Evolutionary conservation across 2,888 invertebrate genomes (phyloP).

Genomic region (Nephrocerus scutellatus): DNA sequence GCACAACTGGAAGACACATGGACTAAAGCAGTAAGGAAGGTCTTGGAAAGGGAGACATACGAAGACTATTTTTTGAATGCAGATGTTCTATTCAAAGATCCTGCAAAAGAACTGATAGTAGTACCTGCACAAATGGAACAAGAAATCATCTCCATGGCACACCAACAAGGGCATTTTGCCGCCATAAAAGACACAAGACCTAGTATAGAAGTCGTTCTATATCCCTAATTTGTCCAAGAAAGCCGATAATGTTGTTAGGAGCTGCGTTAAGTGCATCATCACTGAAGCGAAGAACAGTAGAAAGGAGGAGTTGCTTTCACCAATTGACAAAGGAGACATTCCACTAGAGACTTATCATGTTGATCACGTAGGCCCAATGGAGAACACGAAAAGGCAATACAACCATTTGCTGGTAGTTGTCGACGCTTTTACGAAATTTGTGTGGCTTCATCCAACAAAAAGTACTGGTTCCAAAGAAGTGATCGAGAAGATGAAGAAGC

Average conservation of each 20-base stretch:
- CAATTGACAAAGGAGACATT: conserved; percentile 7
- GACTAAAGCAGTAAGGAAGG: conserved; percentile 5
- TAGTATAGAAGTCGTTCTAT: conserved; percentile 27
- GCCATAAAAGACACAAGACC: conserved; percentile 27
- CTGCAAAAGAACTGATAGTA: conserved; percentile 21
- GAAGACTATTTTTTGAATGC: conserved; percentile 9
- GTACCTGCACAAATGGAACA: conserved; percentile 32
- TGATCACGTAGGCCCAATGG: conserved; percentile 38
- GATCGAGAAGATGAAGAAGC: conserved; percentile 25
- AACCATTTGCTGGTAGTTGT: conserved; percentile 35
- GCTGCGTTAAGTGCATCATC: conserved; percentile 19
- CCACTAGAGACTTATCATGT: conserved; percentile 35
- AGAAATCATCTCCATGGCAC: conserved; percentile 33
- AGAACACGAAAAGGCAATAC: conserved; percentile 31
- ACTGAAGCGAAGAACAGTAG: conserved; percentile 29
- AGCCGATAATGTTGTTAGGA: conserved; percentile 7
- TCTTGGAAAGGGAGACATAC: conserved; percentile 4
- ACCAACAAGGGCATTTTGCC: conserved; percentile 37
- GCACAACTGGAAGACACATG: conserved; percentile 1
- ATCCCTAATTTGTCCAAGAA: conserved; percentile 18
- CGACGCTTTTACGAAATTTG: conserved; percentile 37
- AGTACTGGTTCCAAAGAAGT: conserved; percentile 28
- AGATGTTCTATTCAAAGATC: conserved; percentile 9
- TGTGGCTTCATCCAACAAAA: conserved; percentile 34
- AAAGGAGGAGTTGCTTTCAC: conserved; percentile 27